phyloP scores from a whole-genome alignment of 2,797 vertebrate species.

The Sebastiscus tertius region DNA sequence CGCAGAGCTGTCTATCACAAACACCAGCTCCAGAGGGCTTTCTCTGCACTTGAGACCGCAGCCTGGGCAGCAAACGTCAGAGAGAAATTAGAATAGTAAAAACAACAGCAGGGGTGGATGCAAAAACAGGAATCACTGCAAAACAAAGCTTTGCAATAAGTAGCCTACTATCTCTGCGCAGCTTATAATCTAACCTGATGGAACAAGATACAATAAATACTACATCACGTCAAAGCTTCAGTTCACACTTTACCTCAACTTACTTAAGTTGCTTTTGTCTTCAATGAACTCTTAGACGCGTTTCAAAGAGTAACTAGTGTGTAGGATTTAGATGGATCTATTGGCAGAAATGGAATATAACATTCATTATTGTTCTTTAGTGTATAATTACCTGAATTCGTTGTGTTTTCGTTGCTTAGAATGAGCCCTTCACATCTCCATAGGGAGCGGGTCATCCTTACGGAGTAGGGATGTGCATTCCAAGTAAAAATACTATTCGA shows the following conservation, averaged over 20 bases:
- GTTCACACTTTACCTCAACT: not conserved
- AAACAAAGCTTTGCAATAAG: not conserved
- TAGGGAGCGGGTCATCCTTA: too few relatives aligned
- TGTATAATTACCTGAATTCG: not conserved
- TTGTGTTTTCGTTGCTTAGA: not conserved
- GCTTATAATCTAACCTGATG: not conserved
- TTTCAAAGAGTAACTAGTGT: too few relatives aligned
- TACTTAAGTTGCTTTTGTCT: too few relatives aligned
- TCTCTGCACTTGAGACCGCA: slow-evolving; percentile 86
- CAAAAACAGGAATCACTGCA: not conserved
- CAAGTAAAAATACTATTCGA: too few relatives aligned
- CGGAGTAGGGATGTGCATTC: too few relatives aligned
- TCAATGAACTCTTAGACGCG: not conserved
- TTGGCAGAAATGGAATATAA: not conserved
- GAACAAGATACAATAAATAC: not conserved
- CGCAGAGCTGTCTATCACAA: slow-evolving; percentile 92
- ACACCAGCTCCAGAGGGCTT: slow-evolving; percentile 87
- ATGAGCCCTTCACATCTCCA: not conserved
- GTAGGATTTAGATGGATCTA: not conserved
- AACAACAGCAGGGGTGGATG: not conserved
- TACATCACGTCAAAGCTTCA: not conserved
- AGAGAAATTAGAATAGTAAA: not conserved
- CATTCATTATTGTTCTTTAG: not conserved
- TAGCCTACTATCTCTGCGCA: not conserved
- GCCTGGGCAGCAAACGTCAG: slow-evolving; percentile 71